Evolutionary conservation across 2,113 vertebrate genomes (phyloP).

Genomic region (Thermophis baileyi): DNA sequence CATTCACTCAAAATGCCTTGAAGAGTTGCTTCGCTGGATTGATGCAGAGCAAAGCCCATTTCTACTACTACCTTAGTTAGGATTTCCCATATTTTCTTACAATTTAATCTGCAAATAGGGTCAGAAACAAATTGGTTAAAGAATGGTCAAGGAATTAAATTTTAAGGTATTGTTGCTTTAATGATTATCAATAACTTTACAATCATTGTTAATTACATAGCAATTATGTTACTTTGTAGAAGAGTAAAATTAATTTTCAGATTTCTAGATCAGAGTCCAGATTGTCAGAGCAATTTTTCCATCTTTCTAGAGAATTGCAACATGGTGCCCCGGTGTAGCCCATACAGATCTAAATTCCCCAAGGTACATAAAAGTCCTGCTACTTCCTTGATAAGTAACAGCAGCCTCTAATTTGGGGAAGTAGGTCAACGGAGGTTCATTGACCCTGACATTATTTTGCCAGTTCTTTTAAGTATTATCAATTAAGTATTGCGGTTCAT

Average conservation of each 20-base stretch:
- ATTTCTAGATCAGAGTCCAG: not conserved
- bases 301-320: not conserved
- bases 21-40: not conserved
- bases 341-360: not conserved
- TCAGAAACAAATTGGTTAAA: not conserved
- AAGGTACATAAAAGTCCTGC: not conserved
- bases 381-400: not conserved
- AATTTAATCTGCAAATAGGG: not conserved
- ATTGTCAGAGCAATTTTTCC: not conserved
- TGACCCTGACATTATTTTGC: not conserved
- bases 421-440: not conserved
- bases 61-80: no score
- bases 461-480: not conserved
- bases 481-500: not conserved
- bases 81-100: not conserved
- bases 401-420: not conserved
- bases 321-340: not conserved
- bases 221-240: not conserved
- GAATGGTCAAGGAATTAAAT: not conserved
- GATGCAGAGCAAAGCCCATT: not conserved
- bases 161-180: not conserved
- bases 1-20: not conserved
- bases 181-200: not conserved
- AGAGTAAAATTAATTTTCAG: not conserved
- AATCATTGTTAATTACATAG: not conserved